Evolutionary conservation across 2,888 invertebrate species (phyloP), one percentile per base, ranked within the genome.

Genomic region (Balanococcus diminutus): DNA sequence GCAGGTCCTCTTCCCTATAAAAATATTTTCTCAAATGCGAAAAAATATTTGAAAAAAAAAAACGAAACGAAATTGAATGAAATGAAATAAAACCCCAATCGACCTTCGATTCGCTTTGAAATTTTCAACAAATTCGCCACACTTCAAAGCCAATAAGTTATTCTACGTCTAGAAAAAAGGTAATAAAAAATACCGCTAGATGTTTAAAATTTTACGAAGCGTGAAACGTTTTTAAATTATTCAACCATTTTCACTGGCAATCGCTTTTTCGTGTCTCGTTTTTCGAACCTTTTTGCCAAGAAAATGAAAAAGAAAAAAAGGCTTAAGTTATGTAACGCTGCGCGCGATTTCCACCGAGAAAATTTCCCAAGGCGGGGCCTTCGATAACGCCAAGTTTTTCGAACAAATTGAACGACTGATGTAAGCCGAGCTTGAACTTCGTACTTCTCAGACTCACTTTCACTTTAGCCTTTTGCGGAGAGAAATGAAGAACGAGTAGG

Each of bases 151-250:
- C 42, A 42, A 42, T 42, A 42, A 42, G 42, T 16, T 14, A 14
- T 14, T 16, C 42, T 56, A 6, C 22, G 1, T 56, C 19, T n/a
- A n/a, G n/a, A n/a, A n/a, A 56, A 56, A 56, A 56, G 16, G 56
- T 56, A 56, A 56, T 56, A 56, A 19, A 56, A 56, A 56, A 22
- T 56, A 56, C 22, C 19, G 19, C 8, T 22, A 22, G 56, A 22
- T 56, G 56, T 56, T 56, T 5, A 56, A 56, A 56, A 56, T 56
- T 56, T 56, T 56, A 56, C 56, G 56, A 56, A 56, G 56, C 56
- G 56, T 22, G 56, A 56, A 56, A 56, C 56, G 22, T 56, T 56
- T 22, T 22, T 56, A 56, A 56, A 56, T 56, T 56, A 56, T 56
- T 56, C 56, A 56, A 22, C 14, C 16, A 42, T 14, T 42, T 42